Evolutionary conservation across 2,888 invertebrate species (phyloP).

Genomic region (Sesia apiformis): DNA sequence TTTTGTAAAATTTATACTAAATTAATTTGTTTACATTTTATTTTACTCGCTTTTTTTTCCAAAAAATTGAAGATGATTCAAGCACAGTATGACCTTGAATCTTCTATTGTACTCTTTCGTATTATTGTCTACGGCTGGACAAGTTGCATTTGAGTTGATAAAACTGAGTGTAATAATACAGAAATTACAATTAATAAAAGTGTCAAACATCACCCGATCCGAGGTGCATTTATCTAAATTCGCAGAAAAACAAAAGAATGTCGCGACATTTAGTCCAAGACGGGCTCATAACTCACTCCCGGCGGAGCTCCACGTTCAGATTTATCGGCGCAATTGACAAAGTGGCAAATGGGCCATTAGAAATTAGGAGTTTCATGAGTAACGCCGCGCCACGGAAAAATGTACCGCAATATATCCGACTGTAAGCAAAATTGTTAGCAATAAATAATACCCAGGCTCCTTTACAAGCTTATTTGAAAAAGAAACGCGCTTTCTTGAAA

Average conservation of each 20-base stretch:
- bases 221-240: conserved; percentile 4
- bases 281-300: conserved; percentile 55
- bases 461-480: conserved; percentile 15
- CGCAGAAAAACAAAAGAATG: conserved; percentile 56
- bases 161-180: too few species aligned
- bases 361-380: conserved; percentile 64
- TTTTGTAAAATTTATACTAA: too few species aligned
- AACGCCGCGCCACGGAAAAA: conserved; percentile 50
- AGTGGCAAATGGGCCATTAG: conserved; percentile 75
- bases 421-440: conserved; percentile 63
- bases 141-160: too few species aligned
- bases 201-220: neutral
- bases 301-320: conserved; percentile 42
- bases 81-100: too few species aligned
- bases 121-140: too few species aligned
- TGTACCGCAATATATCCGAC: conserved; percentile 62
- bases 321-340: conserved; percentile 75
- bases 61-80: too few species aligned
- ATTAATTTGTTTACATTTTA: too few species aligned
- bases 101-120: too few species aligned
- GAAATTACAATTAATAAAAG: too few species aligned
- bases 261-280: conserved; percentile 54
- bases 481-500: conserved; percentile 2
- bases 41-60: too few species aligned
- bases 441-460: conserved; percentile 51